phyloP scores from a whole-genome alignment of 2,797 vertebrate species.

The Orientallactaga sibirica region DNA sequence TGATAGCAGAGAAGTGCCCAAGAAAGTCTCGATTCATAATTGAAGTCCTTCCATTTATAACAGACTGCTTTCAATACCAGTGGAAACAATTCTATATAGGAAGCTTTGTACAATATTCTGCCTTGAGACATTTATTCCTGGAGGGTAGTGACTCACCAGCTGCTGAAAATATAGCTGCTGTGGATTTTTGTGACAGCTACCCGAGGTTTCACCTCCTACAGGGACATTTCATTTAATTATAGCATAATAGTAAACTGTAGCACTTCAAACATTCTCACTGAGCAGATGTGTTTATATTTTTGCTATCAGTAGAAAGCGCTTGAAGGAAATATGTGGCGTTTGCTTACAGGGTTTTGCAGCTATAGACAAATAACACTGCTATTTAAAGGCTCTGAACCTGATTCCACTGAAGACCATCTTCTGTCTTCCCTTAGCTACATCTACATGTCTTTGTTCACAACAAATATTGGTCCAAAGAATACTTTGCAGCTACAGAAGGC shows the following conservation, averaged over 20 bases:
- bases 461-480: background rate
- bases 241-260: conserved; percentile 34
- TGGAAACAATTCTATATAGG: background rate
- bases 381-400: background rate
- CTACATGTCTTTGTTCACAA: background rate
- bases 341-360: background rate
- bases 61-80: background rate
- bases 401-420: background rate
- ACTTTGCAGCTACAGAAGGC: background rate
- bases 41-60: background rate
- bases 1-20: background rate
- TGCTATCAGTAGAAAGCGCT: conserved; percentile 10
- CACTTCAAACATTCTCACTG: background rate
- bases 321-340: conserved; percentile 41
- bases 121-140: conserved; percentile 33
- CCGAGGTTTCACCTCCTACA: background rate
- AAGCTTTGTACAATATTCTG: background rate
- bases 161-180: conserved; percentile 6
- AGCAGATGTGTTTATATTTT: conserved; percentile 44
- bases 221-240: conserved; percentile 54
- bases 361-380: background rate
- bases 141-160: conserved; percentile 46
- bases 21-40: background rate
- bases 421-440: background rate
- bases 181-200: conserved; percentile 11